A percentile compares a stretch with the other conserved stretches of the same genome.
Conservation (phyloP, 2,888 invertebrate species). For the Desoria tigrina region DNA sequence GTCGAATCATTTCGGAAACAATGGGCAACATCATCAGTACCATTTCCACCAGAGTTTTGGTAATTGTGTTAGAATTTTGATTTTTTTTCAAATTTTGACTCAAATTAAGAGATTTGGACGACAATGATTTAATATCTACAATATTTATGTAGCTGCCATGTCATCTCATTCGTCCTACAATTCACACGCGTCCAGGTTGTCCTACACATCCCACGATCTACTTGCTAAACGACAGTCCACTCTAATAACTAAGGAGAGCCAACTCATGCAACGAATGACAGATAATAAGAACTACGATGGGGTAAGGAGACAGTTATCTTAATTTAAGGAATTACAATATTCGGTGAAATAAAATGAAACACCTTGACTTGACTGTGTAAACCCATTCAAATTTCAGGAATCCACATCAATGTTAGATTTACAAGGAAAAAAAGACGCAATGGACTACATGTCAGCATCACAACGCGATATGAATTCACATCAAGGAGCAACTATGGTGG, state of each 20-base stretch:
- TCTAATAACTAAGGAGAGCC: slow-evolving; percentile 79
- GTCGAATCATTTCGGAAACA: slow-evolving; percentile 63
- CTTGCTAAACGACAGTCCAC: slow-evolving; percentile 58
- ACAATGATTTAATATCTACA: not conserved
- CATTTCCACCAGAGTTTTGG: slow-evolving; percentile 11
- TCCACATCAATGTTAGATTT: slow-evolving; percentile 12
- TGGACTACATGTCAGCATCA: not conserved
- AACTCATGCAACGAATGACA: slow-evolving; percentile 63
- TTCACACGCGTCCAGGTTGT: slow-evolving; percentile 88
- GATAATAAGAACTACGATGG: slow-evolving; percentile 11
- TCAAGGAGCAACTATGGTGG: not conserved
- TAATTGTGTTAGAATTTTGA: not conserved
- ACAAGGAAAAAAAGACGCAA: not conserved
- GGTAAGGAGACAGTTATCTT: no score
- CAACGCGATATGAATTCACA: not conserved
- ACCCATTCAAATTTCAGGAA: no score
- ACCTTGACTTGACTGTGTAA: no score
- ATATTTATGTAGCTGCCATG: slow-evolving; percentile 59
- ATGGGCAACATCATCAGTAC: slow-evolving; percentile 15
- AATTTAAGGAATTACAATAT: no score
- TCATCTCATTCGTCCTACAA: slow-evolving; percentile 92
- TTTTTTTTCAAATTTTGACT: no score
- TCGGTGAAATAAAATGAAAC: no score
- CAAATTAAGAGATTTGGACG: no score
- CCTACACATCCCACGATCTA: slow-evolving; percentile 91